Conservation (phyloP, 2,888 invertebrate species). For the Ichneumoninae sp. region DNA sequence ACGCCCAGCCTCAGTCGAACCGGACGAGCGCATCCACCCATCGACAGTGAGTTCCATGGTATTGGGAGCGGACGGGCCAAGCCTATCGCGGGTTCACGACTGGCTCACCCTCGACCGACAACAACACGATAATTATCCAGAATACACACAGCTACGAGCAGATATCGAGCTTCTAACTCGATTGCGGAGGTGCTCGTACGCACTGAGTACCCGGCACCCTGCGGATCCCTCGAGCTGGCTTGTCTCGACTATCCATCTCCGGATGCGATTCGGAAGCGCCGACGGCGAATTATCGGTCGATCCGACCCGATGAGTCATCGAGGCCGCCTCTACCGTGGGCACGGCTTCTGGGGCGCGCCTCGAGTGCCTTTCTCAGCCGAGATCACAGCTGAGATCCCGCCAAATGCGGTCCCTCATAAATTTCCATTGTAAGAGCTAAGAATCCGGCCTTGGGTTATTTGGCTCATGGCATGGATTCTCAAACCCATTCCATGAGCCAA, state of each 20-base stretch:
- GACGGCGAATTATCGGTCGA: constrained; percentile 36
- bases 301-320: constrained; percentile 44
- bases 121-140: constrained; percentile 46
- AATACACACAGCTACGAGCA: constrained; percentile 28
- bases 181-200: constrained; percentile 9
- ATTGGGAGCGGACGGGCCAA: constrained; percentile 22
- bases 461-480: too few relatives aligned
- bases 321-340: constrained; percentile 4
- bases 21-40: constrained; percentile 24
- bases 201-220: constrained; percentile 1
- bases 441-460: too few relatives aligned
- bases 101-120: constrained; percentile 15
- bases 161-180: constrained; percentile 37
- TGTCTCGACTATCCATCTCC: constrained; percentile 53
- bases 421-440: too few relatives aligned
- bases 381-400: constrained; percentile 1
- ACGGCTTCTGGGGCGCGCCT: constrained; percentile 9
- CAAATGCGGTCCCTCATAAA: too few relatives aligned
- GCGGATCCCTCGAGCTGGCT: constrained; percentile 25
- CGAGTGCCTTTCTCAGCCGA: constrained; percentile 14
- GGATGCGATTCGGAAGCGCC: constrained; percentile 43
- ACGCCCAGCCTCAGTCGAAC: constrained; percentile 26
- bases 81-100: constrained; percentile 57
- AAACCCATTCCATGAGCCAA: too few relatives aligned
- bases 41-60: constrained; percentile 12